Evolutionary conservation across 2,888 invertebrate species (phyloP), one percentile per base, ranked within the genome.

Genomic region (Cantharis rustica): DNA sequence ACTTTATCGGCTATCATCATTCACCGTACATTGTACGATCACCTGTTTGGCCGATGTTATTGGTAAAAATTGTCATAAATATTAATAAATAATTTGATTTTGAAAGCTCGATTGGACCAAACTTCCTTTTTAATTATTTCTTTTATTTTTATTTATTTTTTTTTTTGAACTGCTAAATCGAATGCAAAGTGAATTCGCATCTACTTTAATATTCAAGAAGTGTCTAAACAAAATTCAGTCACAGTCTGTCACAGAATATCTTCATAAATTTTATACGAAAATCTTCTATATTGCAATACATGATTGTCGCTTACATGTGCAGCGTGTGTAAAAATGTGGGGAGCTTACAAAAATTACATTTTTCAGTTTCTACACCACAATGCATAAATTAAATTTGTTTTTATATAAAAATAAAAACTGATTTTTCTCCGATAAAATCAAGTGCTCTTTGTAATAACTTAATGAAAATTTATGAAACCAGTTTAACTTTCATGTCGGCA

Each of bases 261-360:
- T 80, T 79, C 79, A 80, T 80, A 80, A 80, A 80, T 80, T 80
- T 79, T 80, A 76, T 80, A 79, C 79, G 78, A 80, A 80, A 79
- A 80, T 80, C 77, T 76, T 75, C 79, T 76, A 76, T 79, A 66
- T 77, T 74, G 75, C 73, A 77, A 77, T 79, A 78, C 76, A 74
- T 73, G 78, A 80, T 79, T 76, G 79, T 76, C 68, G 16, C 64
- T 66, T 66, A 66, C 64, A 66, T 66, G 64, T 66, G 64, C 64
- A 66, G 23, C 17, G 64, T 13, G 64, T 66, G 64, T 66, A 66
- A 66, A 66, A 66, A 66, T 66, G 64, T 66, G 16, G 17, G 64
- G 64, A 23, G 64, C 20, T 20, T 23, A 20, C 11, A 66, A 64
- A 31, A 66, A 66, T 66, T 16, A 23, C 63, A 20, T 66, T 66